Conservation (phyloP, 2,113 vertebrate species). For the Dolichotis patagonum region DNA sequence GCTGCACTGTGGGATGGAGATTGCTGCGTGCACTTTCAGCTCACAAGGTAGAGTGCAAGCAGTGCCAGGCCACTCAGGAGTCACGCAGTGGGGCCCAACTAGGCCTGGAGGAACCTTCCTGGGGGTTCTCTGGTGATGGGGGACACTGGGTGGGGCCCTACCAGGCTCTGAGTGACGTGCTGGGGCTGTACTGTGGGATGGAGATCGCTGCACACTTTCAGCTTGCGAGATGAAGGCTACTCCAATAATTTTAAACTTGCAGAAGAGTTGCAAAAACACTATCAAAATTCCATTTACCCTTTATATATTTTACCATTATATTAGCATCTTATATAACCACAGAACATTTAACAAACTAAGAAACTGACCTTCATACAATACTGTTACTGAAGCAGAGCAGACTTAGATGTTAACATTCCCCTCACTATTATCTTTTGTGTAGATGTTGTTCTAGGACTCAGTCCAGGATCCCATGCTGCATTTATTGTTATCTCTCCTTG, state of each 20-base stretch:
- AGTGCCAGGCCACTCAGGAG: too few species aligned
- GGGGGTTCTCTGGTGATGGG: too few species aligned
- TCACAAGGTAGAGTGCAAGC: too few species aligned
- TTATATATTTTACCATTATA: not conserved
- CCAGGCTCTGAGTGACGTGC: too few species aligned
- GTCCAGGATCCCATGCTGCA: not conserved
- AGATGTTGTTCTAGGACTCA: not conserved
- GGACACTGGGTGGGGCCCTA: too few species aligned
- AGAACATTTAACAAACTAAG: slow-evolving; percentile 26
- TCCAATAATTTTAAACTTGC: not conserved
- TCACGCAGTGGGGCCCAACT: too few species aligned
- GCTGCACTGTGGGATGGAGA: too few species aligned
- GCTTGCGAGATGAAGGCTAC: too few species aligned
- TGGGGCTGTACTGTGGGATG: too few species aligned
- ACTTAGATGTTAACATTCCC: not conserved
- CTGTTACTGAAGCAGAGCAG: not conserved
- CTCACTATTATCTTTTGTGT: not conserved
- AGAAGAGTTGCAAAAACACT: slow-evolving; percentile 11
- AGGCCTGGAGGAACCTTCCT: too few species aligned
- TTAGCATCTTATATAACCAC: not conserved
- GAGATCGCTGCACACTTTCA: too few species aligned
- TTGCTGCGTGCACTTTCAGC: too few species aligned
- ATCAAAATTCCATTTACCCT: not conserved
- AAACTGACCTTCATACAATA: slow-evolving; percentile 26
- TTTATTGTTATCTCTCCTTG: not conserved